A percentile compares a stretch with the other conserved stretches of the same genome.
Evolutionary conservation across 2,797 vertebrate genomes (phyloP).

Genomic region (Muscicapa comitata): DNA sequence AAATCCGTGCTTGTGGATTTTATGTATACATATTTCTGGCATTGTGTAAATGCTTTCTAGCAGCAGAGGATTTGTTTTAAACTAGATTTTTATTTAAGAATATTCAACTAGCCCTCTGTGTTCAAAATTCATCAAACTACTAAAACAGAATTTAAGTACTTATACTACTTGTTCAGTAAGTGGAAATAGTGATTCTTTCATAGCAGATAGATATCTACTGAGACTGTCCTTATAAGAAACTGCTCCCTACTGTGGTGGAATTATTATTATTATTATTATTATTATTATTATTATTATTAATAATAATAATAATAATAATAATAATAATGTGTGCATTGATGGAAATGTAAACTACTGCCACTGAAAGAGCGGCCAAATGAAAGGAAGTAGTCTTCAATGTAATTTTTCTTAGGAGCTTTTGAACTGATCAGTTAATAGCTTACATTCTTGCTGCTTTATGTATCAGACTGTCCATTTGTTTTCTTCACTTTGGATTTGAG

Average conservation of each 20-base stretch:
- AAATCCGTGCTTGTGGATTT: neutral
- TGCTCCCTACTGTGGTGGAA: neutral
- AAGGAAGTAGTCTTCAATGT: neutral
- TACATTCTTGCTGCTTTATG: neutral
- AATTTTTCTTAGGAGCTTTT: neutral
- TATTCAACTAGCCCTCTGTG: neutral
- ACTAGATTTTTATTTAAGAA: neutral
- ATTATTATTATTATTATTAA: no score
- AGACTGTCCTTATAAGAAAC: neutral
- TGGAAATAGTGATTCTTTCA: neutral
- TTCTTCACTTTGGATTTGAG: neutral
- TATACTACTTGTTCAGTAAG: neutral
- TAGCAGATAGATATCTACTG: neutral
- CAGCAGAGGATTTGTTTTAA: neutral
- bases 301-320: neutral
- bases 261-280: neutral
- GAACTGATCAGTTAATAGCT: neutral
- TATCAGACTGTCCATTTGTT: neutral
- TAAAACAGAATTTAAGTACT: neutral
- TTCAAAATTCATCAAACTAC: neutral
- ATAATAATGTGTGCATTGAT: neutral
- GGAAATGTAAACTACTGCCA: neutral
- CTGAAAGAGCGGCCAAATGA: neutral
- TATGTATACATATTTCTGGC: neutral
- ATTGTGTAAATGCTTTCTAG: neutral